Conservation (phyloP, 2,797 vertebrate genomes). For the Sphaeramia orbicularis region DNA sequence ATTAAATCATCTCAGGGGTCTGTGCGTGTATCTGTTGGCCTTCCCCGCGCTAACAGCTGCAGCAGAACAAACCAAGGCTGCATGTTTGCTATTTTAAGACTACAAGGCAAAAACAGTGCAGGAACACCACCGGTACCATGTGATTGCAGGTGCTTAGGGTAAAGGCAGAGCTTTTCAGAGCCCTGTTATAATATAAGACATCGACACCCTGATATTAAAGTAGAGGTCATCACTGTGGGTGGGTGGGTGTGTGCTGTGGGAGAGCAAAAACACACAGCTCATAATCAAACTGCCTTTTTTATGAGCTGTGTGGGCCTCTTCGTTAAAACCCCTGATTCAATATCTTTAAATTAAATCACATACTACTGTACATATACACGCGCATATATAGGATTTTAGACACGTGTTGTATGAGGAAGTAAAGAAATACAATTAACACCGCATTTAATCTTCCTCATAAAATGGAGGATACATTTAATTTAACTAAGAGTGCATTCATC, state of each 20-base stretch:
- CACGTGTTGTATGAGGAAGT: no score
- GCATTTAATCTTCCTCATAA: no score
- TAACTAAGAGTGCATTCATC: no score
- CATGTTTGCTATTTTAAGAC: conserved; percentile 61
- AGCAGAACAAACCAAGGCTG: conserved; percentile 52
- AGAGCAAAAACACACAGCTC: conserved; percentile 4
- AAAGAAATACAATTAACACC: no score
- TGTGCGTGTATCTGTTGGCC: conserved; percentile 40
- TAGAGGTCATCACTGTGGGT: conserved; percentile 27
- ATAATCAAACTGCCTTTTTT: conserved; percentile 31
- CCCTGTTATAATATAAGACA: conserved; percentile 43
- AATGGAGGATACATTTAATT: no score
- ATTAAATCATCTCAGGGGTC: conserved; percentile 35
- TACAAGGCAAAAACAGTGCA: conserved; percentile 46
- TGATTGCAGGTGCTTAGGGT: conserved; percentile 61
- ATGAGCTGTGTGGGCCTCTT: conserved; percentile 26
- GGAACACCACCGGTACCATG: conserved; percentile 52
- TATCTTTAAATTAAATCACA: conserved; percentile 7
- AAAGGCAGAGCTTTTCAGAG: conserved; percentile 43
- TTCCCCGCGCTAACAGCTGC: conserved; percentile 41
- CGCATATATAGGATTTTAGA: no score
- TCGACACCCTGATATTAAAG: conserved; percentile 27
- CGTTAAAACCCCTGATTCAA: conserved; percentile 9
- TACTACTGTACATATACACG: no score
- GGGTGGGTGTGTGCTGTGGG: not conserved